Percentiles rank a stretch among this genome's conserved stretches.
Conservation (phyloP, 2,797 vertebrate species). For the Acanthurus lineatus region DNA sequence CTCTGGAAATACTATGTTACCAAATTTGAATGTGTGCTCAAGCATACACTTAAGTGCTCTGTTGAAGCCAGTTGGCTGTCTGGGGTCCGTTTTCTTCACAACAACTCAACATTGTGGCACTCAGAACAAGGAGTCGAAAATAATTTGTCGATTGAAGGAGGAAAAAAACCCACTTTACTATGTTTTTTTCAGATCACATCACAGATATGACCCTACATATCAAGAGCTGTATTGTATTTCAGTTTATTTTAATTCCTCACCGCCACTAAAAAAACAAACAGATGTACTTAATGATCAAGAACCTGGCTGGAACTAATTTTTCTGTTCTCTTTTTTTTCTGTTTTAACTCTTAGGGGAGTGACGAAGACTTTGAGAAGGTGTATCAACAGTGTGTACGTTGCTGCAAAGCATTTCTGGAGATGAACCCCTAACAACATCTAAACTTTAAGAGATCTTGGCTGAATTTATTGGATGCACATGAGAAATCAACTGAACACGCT, state of each 20-base stretch:
- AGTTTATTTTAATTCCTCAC: not conserved
- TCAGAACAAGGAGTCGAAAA: not conserved
- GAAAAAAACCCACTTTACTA: conserved; percentile 10
- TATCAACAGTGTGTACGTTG: conserved; percentile 95
- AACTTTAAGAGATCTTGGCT: conserved; percentile 8
- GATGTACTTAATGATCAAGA: not conserved
- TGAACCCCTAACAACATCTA: conserved; percentile 80
- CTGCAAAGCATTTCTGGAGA: conserved; percentile 93
- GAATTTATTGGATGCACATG: conserved; percentile 2
- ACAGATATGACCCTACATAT: not conserved
- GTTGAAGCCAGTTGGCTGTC: conserved; percentile 32
- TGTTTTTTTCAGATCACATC: not conserved
- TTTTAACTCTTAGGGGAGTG: conserved; percentile 86
- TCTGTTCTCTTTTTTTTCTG: not conserved
- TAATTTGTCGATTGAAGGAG: conserved; percentile 9
- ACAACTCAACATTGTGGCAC: not conserved
- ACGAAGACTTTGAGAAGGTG: conserved; percentile 95
- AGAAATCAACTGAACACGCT: conserved; percentile 21
- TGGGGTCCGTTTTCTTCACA: conserved; percentile 14
- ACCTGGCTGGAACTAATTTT: conserved; percentile 5
- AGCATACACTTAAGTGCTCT: not conserved
- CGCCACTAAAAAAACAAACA: not conserved
- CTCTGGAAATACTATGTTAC: not conserved
- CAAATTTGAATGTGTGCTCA: not conserved
- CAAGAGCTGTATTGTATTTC: conserved; percentile 2